These are phyloP conservation scores for Thalassarche chlororhynchos DNA, from an alignment of 2,113 vertebrate genomes.

Conservation along the genomic window DNA sequence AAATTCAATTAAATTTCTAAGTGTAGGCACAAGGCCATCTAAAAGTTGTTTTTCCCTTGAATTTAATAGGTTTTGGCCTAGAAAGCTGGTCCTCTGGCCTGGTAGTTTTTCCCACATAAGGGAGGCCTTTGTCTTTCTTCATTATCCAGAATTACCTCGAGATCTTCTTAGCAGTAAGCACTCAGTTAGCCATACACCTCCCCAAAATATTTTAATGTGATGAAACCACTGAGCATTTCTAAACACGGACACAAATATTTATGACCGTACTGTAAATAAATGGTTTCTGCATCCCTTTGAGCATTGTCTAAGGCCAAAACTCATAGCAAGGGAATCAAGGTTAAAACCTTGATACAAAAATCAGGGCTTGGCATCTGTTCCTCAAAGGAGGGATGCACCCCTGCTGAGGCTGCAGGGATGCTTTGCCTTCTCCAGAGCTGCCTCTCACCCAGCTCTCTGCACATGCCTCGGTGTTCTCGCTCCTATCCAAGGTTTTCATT, in stretches of 20 bases:
- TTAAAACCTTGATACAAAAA: background rate
- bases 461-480: background rate
- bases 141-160: background rate
- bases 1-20: constrained; percentile 58
- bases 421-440: background rate
- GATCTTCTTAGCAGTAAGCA: constrained; percentile 1
- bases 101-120: constrained; percentile 3
- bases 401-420: background rate
- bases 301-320: background rate
- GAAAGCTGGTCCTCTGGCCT: background rate
- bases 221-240: background rate
- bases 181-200: background rate
- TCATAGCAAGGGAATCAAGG: background rate
- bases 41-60: constrained; percentile 40
- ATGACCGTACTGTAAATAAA: background rate
- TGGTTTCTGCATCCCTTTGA: background rate
- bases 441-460: fast-evolving
- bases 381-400: background rate
- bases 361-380: background rate
- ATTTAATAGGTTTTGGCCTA: constrained; percentile 55
- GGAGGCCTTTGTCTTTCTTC: background rate
- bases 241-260: background rate
- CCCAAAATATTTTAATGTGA: background rate
- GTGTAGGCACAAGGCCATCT: constrained; percentile 52
- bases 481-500: background rate